Base-by-base conservation (phyloP, 1,140 invertebrate genomes). In the Drosophila tani region DNA sequence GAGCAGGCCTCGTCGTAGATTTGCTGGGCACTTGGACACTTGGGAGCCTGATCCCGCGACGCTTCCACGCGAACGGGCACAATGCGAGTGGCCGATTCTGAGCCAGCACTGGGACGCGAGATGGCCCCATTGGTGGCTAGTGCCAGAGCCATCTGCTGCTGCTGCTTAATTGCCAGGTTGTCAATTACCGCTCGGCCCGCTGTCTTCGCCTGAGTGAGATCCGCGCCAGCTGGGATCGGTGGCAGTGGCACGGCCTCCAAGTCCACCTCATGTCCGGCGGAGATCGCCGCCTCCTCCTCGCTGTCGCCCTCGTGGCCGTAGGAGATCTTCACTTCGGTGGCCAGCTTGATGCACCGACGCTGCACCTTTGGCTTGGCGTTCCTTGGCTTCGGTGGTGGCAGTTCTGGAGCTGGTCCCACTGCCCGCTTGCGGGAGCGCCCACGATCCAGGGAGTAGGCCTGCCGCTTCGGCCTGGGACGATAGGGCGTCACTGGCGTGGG, bases 1-100 rank as follows among this genome's bases (percentile, higher is more conserved):
- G 62, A 82, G 69, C 86, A 85, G 51, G 91, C 86, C 50, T 92
- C 91, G 59, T 92, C 76, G 79, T 91, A 91, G 27, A 88, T 82
- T 49, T 81, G 83, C 67, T 92, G 81, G 29, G 77, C 75, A 56
- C 68, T 70, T 45, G 63, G 69, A 40, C 53, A 15, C 58, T 60
- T 64, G 24, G 46, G 35, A 32, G n/a, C 24, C 62, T 32, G 64
- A 67, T 55, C 63, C 21, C 32, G 21, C 45, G 73, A 51, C 19
- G 62, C 32, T 67, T 81, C 76, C 35, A 74, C 60, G 29, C 43
- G 64, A 46, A 81, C 75, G 50, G 90, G 85, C 62, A 91, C 79
- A 41, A 85, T 82, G 43, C 67, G 85, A 47, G 55, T 59, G 40
- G 21, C 35, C 5, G 21, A 15, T 41, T 69, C 45, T 49, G 41